Evolutionary conservation across 2,113 vertebrate species (phyloP), one percentile per base, ranked within the genome.

Genomic region (Thomomys bottae): DNA sequence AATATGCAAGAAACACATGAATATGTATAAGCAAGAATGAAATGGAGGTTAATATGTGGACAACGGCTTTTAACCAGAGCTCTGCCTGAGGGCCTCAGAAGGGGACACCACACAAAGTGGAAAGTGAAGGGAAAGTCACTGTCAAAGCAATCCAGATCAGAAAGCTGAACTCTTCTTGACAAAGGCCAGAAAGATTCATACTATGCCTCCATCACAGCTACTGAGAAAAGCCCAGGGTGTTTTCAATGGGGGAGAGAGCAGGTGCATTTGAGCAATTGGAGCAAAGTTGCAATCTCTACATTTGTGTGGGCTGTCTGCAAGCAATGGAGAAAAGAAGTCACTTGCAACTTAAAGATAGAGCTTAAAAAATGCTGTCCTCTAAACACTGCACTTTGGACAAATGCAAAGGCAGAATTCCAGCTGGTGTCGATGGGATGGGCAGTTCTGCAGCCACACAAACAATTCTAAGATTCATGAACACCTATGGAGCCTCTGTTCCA

Each of bases 121-220:
- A 17, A 32, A 26, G 30, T 26, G 20, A 2, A n/a, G 10, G 20
- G 45, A 36, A 4, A 24, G 21, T 66, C 38, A 34, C 79, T 18
- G 17, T 0, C 77, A 77, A 38, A 59, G 40, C 23, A 8, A 54
- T 45, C 21, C 14, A 59, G 66, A 89, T 79, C 36, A 54, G 93
- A 90, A 95, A 90, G 80, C 63, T 32, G 24, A 93, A 72, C 17
- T 8, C 66, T 70, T 89, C 30, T 64, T 70, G 68, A 38, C 73
- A 15, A 89, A 87, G 90, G 61, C 63, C 71, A 70, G 71, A 38
- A 82, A 81, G 83, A 66, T 21, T 34, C 42, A 30, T 61, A 84
- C 28, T 84, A 10, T 24, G 34, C 34, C 38, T 49, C 42, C 12
- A 57, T 84, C 72, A 26, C n/a, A 42, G 63, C 32, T 63, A 54